Base-by-base conservation (phyloP, 2,113 vertebrate genomes). In the Halichoeres trimaculatus region DNA sequence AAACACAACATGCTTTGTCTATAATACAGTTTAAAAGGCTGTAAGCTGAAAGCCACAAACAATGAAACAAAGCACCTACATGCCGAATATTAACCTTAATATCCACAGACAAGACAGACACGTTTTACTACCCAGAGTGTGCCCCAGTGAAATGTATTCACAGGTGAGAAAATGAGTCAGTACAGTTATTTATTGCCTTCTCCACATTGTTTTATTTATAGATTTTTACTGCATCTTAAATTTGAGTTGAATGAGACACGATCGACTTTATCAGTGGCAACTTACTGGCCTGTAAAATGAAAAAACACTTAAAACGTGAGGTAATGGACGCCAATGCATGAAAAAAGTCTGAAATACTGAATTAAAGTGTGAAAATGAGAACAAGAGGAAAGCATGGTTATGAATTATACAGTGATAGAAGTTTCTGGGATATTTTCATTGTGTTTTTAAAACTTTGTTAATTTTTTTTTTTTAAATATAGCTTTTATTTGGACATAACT, bases 201-300 rank as follows among this genome's bases (percentile, higher is more conserved):
- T 22, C 40, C 40, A 35, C 35, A 58, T 19, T n/a, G n/a, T 30
- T 61, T 67, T 64, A 59, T 67, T 43, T 34, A 80, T 74, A 64
- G 8, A 43, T 45, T 43, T 57, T 58, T 19, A 51, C 17, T 55
- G 19, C 17, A 30, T 71, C 30, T 51, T 66, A 52, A 76, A 66
- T 71, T 69, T 68, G 52, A 56, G 35, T 52, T 72, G 0, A 79
- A 41, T 63, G 47, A 58, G 62, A 63, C 63, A 26, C 55, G 66
- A 80, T 69, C 55, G 78, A 30, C 40, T 53, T 26, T 14, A 68
- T 59, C 41, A 53, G 65, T 71, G 36, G 55, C 57, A 67, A 67
- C 75, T 85, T 66, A 70, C 59, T 26, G 59, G 77, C 24, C 35
- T 70, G 51, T 64, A 48, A 78, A 66, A 20, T 59, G 30, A 70